Percentiles rank a stretch among this genome's conserved stretches.
These are phyloP conservation scores for Phymatocera aterrima DNA, from an alignment of 2,888 invertebrate species.

Conservation along the genomic window DNA sequence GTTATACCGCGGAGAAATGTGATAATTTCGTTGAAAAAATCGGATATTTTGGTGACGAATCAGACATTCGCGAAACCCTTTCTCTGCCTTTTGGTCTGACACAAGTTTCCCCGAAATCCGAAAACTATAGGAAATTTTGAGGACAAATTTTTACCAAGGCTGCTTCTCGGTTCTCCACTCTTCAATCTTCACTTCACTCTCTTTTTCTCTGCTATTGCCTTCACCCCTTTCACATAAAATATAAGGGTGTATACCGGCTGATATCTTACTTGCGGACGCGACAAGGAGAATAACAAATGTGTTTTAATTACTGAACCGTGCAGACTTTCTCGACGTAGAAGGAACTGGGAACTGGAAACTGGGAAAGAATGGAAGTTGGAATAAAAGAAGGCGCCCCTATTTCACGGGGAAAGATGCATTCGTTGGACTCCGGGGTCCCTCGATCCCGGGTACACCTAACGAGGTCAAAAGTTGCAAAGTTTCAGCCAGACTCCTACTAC, in stretches of 20 bases:
- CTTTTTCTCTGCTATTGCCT: background rate
- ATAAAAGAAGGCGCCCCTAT: slow-evolving; percentile 32
- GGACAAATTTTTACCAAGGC: no score
- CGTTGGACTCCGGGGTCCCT: background rate
- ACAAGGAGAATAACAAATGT: slow-evolving; percentile 41
- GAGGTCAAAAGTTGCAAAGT: slow-evolving; percentile 39
- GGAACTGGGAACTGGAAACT: background rate
- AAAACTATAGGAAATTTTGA: no score
- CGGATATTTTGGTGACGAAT: no score
- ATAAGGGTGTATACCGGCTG: slow-evolving; percentile 31
- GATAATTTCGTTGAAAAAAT: no score
- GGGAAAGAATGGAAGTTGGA: slow-evolving; percentile 23
- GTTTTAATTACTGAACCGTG: slow-evolving; percentile 42
- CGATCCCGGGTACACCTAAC: slow-evolving; percentile 28
- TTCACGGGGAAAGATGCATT: slow-evolving; percentile 34
- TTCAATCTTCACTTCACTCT: no score
- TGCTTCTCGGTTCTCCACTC: no score
- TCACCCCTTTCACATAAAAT: slow-evolving; percentile 8
- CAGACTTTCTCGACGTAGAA: background rate
- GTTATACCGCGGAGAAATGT: no score
- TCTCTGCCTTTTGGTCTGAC: no score
- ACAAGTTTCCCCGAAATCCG: no score
- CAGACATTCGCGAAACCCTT: no score
- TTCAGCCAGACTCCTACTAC: background rate
- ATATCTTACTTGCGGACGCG: slow-evolving; percentile 35